These are phyloP conservation scores for Aphidoletes aphidimyza DNA, from an alignment of 2,888 invertebrate species.

Conservation along the genomic window DNA sequence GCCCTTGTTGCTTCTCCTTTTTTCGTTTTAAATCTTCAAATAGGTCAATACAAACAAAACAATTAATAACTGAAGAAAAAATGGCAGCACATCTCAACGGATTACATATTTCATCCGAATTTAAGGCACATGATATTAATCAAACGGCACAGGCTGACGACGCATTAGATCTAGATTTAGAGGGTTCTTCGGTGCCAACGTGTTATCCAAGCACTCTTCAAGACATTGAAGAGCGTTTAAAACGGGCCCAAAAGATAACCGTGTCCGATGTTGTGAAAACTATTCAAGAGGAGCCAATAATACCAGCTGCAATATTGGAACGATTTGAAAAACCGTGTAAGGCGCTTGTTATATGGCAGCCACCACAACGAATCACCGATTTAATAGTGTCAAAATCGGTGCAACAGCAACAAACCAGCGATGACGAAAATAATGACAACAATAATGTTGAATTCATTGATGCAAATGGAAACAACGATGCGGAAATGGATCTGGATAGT, in stretches of 20 bases:
- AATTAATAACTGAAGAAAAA: slow-evolving; percentile 84
- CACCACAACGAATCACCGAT: slow-evolving; percentile 68
- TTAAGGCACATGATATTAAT: slow-evolving; percentile 59
- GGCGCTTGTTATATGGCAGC: slow-evolving; percentile 85
- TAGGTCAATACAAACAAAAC: slow-evolving; percentile 68
- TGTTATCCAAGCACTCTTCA: slow-evolving; percentile 61
- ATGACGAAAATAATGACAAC: slow-evolving; percentile 63
- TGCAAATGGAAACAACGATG: slow-evolving; percentile 61
- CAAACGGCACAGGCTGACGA: slow-evolving; percentile 59
- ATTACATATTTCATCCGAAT: slow-evolving; percentile 75
- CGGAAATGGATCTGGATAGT: slow-evolving; percentile 35
- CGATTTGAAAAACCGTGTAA: slow-evolving; percentile 79
- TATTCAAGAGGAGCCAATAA: slow-evolving; percentile 71
- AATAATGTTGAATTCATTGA: slow-evolving; percentile 66
- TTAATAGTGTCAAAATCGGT: slow-evolving; percentile 56
- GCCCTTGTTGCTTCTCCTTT: too few species aligned
- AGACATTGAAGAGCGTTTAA: slow-evolving; percentile 65
- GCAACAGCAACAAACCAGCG: slow-evolving; percentile 58
- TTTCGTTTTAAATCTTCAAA: too few species aligned
- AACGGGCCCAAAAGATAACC: slow-evolving; percentile 69
- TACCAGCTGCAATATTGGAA: slow-evolving; percentile 75
- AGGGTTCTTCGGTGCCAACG: slow-evolving; percentile 56
- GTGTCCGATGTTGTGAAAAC: slow-evolving; percentile 79
- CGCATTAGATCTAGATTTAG: slow-evolving; percentile 57
- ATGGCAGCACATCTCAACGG: slow-evolving; percentile 83